phyloP scores from a whole-genome alignment of 2,888 invertebrate species.

The Trachelus tabidus region DNA sequence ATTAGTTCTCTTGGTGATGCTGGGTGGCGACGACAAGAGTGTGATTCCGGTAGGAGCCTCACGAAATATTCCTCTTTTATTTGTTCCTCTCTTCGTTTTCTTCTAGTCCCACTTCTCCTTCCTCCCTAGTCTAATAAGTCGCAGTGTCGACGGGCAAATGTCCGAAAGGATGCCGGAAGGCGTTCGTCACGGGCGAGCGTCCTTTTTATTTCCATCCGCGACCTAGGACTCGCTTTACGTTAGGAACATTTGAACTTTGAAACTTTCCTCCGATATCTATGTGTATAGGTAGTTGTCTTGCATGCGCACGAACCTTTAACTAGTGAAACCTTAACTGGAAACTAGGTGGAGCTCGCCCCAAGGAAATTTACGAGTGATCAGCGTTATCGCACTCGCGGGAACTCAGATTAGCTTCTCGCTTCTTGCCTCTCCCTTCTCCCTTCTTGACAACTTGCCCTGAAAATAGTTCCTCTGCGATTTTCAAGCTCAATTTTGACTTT shows the following conservation, averaged over 20 bases:
- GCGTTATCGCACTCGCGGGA: not conserved
- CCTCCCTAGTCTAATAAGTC: not conserved
- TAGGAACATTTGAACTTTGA: too few species aligned
- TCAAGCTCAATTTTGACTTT: too few species aligned
- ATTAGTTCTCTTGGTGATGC: slow-evolving; percentile 28
- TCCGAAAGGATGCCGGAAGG: slow-evolving; percentile 39
- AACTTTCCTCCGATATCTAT: too few species aligned
- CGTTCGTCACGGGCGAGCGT: slow-evolving; percentile 32
- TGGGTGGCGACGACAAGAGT: slow-evolving; percentile 24
- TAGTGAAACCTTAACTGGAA: too few species aligned
- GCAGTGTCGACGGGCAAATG: slow-evolving; percentile 20
- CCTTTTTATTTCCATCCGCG: slow-evolving; percentile 30
- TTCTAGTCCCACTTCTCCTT: slow-evolving; percentile 1
- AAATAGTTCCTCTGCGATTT: too few species aligned
- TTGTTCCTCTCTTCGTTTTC: not conserved
- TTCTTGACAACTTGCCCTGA: not conserved
- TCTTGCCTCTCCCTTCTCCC: not conserved
- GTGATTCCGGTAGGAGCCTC: slow-evolving; percentile 23
- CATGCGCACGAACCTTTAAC: too few species aligned
- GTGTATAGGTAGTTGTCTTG: too few species aligned
- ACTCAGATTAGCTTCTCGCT: not conserved
- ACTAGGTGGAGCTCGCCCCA: too few species aligned
- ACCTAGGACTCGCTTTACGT: too few species aligned
- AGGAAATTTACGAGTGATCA: slow-evolving; percentile 5
- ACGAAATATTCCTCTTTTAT: slow-evolving; percentile 14